phyloP scores from a whole-genome alignment of 1,140 invertebrate genomes.

The Druon quercuslanigerum region DNA sequence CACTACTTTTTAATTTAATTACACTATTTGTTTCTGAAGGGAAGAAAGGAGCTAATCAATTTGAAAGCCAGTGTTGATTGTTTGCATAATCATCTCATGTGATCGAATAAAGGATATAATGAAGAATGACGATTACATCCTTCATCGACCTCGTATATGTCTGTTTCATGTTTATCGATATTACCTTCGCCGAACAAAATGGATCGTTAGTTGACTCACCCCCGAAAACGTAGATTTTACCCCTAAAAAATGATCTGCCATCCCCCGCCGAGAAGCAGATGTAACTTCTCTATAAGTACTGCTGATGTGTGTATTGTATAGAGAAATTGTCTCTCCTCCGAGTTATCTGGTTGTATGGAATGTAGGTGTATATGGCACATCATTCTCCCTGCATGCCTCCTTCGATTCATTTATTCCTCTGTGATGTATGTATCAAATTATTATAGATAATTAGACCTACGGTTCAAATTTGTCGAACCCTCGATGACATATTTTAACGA shows the following conservation, averaged over 20 bases:
- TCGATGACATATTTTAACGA: no score
- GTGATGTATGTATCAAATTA: no score
- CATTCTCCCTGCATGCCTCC: no score
- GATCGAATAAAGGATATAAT: constrained; percentile 35
- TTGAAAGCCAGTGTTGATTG: constrained; percentile 32
- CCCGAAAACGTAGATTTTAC: constrained; percentile 49
- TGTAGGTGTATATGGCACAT: no score
- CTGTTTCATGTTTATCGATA: constrained; percentile 13
- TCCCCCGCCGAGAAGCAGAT: constrained; percentile 59
- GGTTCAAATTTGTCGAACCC: no score
- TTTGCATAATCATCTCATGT: constrained; percentile 32
- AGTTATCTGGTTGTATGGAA: no score
- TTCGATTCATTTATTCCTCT: no score
- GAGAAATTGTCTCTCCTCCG: no score
- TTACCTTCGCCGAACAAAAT: constrained; percentile 48
- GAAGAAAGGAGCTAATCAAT: not conserved
- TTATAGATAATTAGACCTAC: no score
- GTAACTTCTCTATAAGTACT: constrained; percentile 53
- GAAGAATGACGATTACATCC: not conserved
- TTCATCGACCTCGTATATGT: no score
- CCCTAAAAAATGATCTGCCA: constrained; percentile 59
- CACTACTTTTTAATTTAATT: not conserved
- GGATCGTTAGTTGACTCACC: constrained; percentile 47
- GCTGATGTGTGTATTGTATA: no score
- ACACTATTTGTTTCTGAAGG: constrained; percentile 37